Conservation (phyloP, 2,888 invertebrate species). For the Troides helena region DNA sequence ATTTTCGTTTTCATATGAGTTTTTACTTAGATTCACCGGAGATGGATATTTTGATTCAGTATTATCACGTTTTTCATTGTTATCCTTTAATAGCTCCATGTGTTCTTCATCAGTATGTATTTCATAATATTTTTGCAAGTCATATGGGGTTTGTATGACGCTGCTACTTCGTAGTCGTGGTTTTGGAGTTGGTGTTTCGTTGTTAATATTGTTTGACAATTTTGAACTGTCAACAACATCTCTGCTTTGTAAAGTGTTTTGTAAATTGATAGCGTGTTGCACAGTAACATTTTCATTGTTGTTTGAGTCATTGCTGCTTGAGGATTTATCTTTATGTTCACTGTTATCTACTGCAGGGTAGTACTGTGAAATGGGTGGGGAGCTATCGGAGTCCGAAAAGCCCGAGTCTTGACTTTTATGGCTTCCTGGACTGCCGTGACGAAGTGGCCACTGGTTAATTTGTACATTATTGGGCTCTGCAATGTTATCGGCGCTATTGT, state of each 20-base stretch:
- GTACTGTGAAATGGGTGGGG: constrained; percentile 75
- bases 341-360: constrained; percentile 58
- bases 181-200: constrained; percentile 60
- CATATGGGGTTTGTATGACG: constrained; percentile 76
- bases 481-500: constrained; percentile 64
- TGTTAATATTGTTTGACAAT: constrained; percentile 42
- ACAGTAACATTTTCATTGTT: constrained; percentile 73
- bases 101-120: constrained; percentile 73
- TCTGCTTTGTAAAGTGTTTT: constrained; percentile 55
- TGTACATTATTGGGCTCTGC: constrained; percentile 57
- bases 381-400: constrained; percentile 88
- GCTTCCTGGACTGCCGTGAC: constrained; percentile 80
- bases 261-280: constrained; percentile 67
- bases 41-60: constrained; percentile 54
- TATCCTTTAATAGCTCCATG: constrained; percentile 66
- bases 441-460: constrained; percentile 69
- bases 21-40: constrained; percentile 59
- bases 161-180: constrained; percentile 72
- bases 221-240: constrained; percentile 59
- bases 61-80: constrained; percentile 45
- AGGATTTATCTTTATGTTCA: constrained; percentile 61
- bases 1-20: constrained; percentile 50
- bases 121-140: constrained; percentile 74
- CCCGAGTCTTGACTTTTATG: constrained; percentile 90
- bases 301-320: constrained; percentile 70